A percentile compares a stretch with the other conserved stretches of the same genome.
phyloP scores from a whole-genome alignment of 2,113 vertebrate species.

The Petaurus breviceps region DNA sequence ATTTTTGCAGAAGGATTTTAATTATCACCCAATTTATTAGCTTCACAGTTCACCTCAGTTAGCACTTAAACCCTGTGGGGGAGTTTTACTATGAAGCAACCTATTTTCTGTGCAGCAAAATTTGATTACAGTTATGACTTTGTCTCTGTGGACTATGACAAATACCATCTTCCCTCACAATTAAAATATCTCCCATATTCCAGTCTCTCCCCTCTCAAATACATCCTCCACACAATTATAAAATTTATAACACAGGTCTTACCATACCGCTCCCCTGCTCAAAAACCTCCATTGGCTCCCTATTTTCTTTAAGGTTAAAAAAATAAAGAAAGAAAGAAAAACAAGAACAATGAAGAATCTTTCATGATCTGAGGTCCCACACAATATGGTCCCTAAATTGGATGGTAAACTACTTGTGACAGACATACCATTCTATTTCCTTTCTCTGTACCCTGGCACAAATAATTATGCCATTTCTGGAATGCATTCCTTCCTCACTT shows the following conservation, averaged over 20 bases:
- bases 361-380: too few species aligned
- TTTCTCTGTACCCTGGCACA: not conserved
- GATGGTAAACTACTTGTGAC: not conserved
- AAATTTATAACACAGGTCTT: not conserved
- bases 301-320: not conserved
- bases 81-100: constrained; percentile 31
- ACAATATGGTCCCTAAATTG: too few species aligned
- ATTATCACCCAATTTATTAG: constrained; percentile 58
- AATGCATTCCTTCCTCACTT: not conserved
- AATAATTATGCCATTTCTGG: not conserved
- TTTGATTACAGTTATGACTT: constrained; percentile 47
- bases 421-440: not conserved
- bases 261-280: not conserved
- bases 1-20: constrained; percentile 52
- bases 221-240: not conserved
- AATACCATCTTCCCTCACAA: not conserved
- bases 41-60: constrained; percentile 33
- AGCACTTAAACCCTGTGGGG: constrained; percentile 28
- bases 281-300: not conserved
- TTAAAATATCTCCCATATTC: not conserved
- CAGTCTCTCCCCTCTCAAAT: not conserved
- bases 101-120: constrained; percentile 53
- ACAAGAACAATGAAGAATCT: not conserved
- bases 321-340: not conserved
- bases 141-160: constrained; percentile 31